Evolutionary conservation across 2,888 invertebrate genomes (phyloP).

Genomic region (Neuroscelio doddi): DNA sequence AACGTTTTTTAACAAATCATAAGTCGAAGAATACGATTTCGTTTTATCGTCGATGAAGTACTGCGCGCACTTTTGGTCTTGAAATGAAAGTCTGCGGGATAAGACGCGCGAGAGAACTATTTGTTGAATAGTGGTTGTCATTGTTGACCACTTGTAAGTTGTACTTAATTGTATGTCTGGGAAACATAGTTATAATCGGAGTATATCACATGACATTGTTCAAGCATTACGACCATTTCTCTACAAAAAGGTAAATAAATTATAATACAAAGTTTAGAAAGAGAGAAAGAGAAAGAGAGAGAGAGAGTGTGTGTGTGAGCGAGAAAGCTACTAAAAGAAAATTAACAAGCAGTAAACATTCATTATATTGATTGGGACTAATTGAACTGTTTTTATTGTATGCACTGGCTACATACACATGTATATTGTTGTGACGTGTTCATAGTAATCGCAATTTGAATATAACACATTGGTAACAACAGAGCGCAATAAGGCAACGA

Average conservation of each 20-base stretch:
- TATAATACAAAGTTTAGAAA: no score
- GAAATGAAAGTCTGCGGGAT: conserved; percentile 57
- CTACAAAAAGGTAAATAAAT: no score
- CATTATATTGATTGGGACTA: conserved; percentile 24
- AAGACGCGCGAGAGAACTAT: conserved; percentile 51
- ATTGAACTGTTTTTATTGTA: conserved; percentile 45
- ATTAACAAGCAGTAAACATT: conserved; percentile 15
- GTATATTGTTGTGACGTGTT: conserved; percentile 65
- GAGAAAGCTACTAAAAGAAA: conserved; percentile 15
- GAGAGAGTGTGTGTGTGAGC: conserved; percentile 7
- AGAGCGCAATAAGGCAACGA: conserved; percentile 46
- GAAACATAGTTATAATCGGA: conserved; percentile 41
- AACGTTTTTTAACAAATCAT: neutral
- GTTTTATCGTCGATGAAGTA: conserved; percentile 59
- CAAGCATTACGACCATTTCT: conserved; percentile 51
- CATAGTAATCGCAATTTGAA: conserved; percentile 58
- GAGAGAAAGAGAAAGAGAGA: conserved; percentile 33
- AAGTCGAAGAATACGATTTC: neutral
- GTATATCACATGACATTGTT: conserved; percentile 43
- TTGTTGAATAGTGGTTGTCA: conserved; percentile 63
- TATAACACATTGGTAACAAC: conserved; percentile 48
- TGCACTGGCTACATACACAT: conserved; percentile 55
- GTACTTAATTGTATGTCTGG: conserved; percentile 58
- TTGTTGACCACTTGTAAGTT: conserved; percentile 63
- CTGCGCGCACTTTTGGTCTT: conserved; percentile 54